A percentile compares a stretch with the other conserved stretches of the same genome.
Conservation (phyloP, 2,888 invertebrate genomes). For the Callyntrura sp. region DNA sequence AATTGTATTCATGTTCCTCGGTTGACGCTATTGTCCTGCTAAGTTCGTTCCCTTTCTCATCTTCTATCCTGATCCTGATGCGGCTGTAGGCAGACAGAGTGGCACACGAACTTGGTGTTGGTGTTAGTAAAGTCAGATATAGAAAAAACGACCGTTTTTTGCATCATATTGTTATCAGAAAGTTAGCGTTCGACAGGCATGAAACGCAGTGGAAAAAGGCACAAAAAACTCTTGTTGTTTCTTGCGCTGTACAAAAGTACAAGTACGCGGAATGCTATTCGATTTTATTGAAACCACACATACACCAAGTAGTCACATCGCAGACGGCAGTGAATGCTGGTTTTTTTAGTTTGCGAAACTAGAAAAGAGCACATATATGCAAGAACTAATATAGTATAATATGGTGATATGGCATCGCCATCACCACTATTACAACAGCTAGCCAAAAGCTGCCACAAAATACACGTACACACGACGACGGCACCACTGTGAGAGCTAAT, state of each 20-base stretch:
- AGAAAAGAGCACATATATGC: conserved; percentile 7
- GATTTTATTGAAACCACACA: conserved; percentile 53
- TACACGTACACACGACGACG: too few relatives aligned
- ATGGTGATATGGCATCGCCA: conserved; percentile 22
- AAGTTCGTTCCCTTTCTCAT: neutral
- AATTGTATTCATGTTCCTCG: conserved; percentile 5
- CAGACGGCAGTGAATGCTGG: neutral
- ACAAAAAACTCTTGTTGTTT: neutral
- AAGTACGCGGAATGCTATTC: conserved; percentile 33
- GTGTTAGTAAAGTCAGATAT: neutral
- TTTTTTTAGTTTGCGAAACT: conserved; percentile 30
- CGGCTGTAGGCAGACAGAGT: neutral
- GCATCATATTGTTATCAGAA: conserved; percentile 37
- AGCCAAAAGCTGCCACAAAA: conserved; percentile 19
- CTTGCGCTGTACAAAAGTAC: neutral
- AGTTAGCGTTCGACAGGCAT: conserved; percentile 25
- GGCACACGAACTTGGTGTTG: neutral
- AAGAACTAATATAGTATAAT: neutral
- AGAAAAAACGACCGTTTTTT: neutral
- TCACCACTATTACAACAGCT: neutral
- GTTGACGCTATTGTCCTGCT: neutral
- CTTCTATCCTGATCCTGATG: neutral
- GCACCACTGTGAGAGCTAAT: neutral
- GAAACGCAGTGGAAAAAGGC: conserved; percentile 26
- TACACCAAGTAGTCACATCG: neutral